phyloP scores from a whole-genome alignment of 2,888 invertebrate species.

The Drosophila anomalipes region DNA sequence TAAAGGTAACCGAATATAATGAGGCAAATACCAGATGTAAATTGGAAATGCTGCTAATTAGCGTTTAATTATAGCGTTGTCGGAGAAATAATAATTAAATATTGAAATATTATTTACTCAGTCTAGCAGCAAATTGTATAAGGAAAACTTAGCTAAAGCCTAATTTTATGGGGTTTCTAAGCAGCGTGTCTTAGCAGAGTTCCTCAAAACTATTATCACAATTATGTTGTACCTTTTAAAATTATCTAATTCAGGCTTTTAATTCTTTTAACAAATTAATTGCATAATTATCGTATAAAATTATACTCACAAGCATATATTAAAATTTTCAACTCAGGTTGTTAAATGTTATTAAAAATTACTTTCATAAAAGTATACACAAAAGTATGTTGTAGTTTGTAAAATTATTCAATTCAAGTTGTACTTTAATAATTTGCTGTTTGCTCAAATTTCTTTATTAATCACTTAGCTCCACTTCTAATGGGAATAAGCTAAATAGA shows the following conservation, averaged over 20 bases:
- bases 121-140: neutral
- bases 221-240: no score
- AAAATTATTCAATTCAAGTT: no score
- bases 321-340: fast-evolving
- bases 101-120: neutral
- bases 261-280: no score
- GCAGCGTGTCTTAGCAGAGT: neutral
- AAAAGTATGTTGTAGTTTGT: no score
- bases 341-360: neutral
- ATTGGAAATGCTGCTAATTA: neutral
- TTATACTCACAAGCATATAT: neutral
- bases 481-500: neutral
- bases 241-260: no score
- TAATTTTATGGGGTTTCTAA: neutral
- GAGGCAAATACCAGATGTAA: neutral
- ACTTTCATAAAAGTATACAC: neutral
- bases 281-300: no score
- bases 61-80: neutral
- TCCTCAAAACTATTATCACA: no score
- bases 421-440: neutral
- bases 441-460: neutral
- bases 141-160: neutral
- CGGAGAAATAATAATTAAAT: neutral
- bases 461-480: neutral
- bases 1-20: slow-evolving; percentile 13